A percentile compares a stretch with the other conserved stretches of the same genome.
These are phyloP conservation scores for Ctenosaura bakeri DNA, from an alignment of 2,797 vertebrate genomes.

Conservation along the genomic window DNA sequence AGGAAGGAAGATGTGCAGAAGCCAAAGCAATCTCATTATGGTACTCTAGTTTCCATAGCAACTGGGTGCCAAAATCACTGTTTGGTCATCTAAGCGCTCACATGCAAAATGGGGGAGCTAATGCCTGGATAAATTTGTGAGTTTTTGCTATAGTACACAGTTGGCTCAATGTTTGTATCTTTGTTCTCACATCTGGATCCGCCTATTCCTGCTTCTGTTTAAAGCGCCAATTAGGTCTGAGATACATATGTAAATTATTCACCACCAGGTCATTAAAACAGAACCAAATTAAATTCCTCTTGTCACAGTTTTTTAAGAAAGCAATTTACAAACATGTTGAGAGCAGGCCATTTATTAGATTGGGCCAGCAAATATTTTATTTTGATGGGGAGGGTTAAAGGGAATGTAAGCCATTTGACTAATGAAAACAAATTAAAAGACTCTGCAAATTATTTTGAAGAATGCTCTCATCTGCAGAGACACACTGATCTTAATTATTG, in stretches of 20 bases:
- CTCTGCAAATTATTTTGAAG: slow-evolving; percentile 77
- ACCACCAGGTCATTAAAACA: slow-evolving; percentile 68
- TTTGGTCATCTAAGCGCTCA: not conserved
- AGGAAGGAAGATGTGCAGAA: not conserved
- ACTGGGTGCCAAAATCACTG: not conserved
- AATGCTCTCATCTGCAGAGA: slow-evolving; percentile 63
- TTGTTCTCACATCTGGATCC: slow-evolving; percentile 30
- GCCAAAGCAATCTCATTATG: not conserved
- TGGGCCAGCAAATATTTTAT: slow-evolving; percentile 68
- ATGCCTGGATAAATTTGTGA: not conserved
- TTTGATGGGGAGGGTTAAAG: slow-evolving; percentile 70
- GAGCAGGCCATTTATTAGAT: slow-evolving; percentile 67
- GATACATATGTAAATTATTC: slow-evolving; percentile 61
- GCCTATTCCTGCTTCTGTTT: slow-evolving; percentile 59
- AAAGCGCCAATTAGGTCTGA: slow-evolving; percentile 58
- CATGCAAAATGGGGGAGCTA: not conserved
- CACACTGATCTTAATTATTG: slow-evolving; percentile 54
- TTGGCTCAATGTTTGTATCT: not conserved
- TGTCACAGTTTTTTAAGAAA: slow-evolving; percentile 60
- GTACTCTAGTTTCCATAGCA: not conserved
- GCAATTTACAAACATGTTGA: slow-evolving; percentile 73
- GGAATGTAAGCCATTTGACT: slow-evolving; percentile 66
- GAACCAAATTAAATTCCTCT: slow-evolving; percentile 66
- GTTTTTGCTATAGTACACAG: not conserved
- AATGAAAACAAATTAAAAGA: slow-evolving; percentile 77